Evolutionary conservation across 2,113 vertebrate genomes (phyloP), one percentile per base, ranked within the genome.

Genomic region (Indicator indicator): DNA sequence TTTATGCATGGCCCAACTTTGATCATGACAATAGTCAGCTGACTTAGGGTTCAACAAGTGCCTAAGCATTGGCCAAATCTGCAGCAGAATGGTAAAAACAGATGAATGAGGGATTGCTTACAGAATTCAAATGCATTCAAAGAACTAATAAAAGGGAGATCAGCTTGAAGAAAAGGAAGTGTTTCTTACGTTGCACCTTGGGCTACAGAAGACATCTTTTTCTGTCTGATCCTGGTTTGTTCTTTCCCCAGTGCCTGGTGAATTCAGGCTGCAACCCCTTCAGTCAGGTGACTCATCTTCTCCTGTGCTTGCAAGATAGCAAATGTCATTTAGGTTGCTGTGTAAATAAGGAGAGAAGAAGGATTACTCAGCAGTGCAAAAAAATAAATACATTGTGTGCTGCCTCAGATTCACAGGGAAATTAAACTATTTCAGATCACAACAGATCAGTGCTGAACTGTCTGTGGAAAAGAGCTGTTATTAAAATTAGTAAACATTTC

Each of bases 291-390:
- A 86, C 26, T 26, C 9, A 2, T 33, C 84, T 64, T 83, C 55
- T 79, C 36, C 20, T 26, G 54, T 59, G 8, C n/a, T 93, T 80
- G 13, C 19, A 63, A 89, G 58, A 55, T 50, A 89, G 44, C 4
- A 75, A 68, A 68, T 21, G 63, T 63, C 40, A 73, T 94, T 87
- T 73, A 50, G 33, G 24, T 12, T 92, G 15, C 27, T 67, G 6
- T 52, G n/a, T 70, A 79, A 93, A 73, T 70, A 94, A 72, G 23
- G 86, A n/a, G 21, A 86, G 18, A 55, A 75, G 83, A 95, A 75
- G 48, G 36, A 93, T 89, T 87, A 69, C 30, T n/a, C 56, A 89
- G 32, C 28, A 87, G 63, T 85, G 55, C n/a, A 55, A 69, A n/a
- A 68, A 65, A 13, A 46, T 40, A 6, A 71, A 76, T 65, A 67